Evolutionary conservation across 92 coral and sea anemone species (phyloP), one percentile per base, ranked within the genome.

Genomic region (Micromussa lordhowensis): DNA sequence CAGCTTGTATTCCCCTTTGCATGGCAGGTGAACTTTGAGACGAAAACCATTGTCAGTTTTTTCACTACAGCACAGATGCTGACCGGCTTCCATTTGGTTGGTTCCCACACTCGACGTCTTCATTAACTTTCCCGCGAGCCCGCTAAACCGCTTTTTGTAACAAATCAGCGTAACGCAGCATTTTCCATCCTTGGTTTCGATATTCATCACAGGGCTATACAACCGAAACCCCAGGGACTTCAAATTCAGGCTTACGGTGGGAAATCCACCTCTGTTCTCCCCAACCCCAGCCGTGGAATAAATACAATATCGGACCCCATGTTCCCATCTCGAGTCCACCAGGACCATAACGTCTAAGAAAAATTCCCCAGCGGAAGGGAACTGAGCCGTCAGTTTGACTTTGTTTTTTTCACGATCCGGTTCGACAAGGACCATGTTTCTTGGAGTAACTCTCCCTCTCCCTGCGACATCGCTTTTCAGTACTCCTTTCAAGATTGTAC

Each of bases 251-350:
- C 92, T 82, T 1, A 95, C 79, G 61, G 70, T 72, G 26, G 98
- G 98, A 88, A 94, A 95, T n/a, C 98, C 98, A 5, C 98, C 98
- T 40, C 90, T 88, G 71, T 86, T 87, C 58, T 92, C 85, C 11
- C 96, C 98, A 55, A 95, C 92, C 22, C 98, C 98, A 22, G 87
- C 93, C 68, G 93, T 66, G 63, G 96, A 87, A 35, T 75, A 88
- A 85, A 95, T 77, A 38, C 83, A 79, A 79, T 95, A 95, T 74
- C 92, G 84, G 44, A 95, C 94, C 75, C 96, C 96, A 30, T 82
- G 87, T 80, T 84, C 88, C 98, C 96, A 94, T 77, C 80, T 93
- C 5, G 84, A 82, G 59, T 91, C 91, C 61, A 86, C 90, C 61
- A 93, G 83, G 12, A 95, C 87, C 83, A 66, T 79, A 10, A 95